A percentile compares a stretch with the other conserved stretches of the same genome.
Evolutionary conservation across 2,113 vertebrate species (phyloP).

Genomic region (Pelmatolapia mariae): DNA sequence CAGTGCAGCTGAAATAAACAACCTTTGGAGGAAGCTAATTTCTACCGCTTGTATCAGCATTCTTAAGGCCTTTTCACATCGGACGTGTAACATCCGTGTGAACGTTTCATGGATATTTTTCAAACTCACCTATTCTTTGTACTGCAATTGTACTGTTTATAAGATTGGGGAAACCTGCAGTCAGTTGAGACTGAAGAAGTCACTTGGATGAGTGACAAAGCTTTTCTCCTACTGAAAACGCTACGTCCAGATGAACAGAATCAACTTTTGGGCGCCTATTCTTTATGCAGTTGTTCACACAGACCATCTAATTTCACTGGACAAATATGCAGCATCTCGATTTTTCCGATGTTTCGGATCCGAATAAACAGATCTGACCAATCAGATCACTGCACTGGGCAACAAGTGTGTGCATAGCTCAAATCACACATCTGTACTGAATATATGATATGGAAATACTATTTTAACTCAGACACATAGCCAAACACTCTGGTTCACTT

Average conservation of each 20-base stretch:
- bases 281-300: neutral
- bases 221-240: neutral
- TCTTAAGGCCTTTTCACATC: neutral
- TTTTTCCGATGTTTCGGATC: neutral
- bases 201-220: neutral
- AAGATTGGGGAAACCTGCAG: neutral
- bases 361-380: neutral
- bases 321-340: neutral
- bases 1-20: too few relatives aligned
- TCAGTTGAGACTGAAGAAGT: neutral
- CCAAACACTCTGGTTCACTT: neutral
- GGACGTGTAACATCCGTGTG: neutral
- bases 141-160: neutral
- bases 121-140: neutral
- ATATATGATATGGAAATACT: neutral
- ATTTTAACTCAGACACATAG: neutral
- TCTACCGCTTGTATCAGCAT: neutral
- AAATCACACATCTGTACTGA: neutral
- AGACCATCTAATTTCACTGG: neutral
- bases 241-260: neutral
- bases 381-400: neutral
- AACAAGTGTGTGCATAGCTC: neutral
- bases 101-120: neutral
- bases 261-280: neutral
- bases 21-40: neutral